A percentile compares a stretch with the other conserved stretches of the same genome.
These are phyloP conservation scores for Armadillidium nasatum DNA, from an alignment of 1,140 invertebrate species.

Conservation along the genomic window DNA sequence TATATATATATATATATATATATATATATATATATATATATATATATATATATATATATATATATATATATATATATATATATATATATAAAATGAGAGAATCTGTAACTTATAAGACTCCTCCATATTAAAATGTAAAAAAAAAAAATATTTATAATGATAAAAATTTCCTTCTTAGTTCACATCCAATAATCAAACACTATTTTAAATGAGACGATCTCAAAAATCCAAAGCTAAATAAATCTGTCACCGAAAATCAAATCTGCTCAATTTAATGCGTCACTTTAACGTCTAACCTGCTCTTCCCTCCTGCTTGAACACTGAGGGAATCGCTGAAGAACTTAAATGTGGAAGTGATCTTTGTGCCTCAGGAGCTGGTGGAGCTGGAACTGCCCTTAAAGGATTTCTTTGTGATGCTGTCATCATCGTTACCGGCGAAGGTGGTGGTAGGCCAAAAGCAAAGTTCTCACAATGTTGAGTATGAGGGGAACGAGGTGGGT, in stretches of 20 bases:
- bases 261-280: neutral
- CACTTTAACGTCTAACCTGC: neutral
- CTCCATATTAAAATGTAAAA: no score
- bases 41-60: no score
- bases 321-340: neutral
- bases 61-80: no score
- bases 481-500: constrained; percentile 39
- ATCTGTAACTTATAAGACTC: no score
- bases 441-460: constrained; percentile 36
- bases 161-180: no score
- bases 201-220: no score
- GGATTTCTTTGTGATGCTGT: neutral
- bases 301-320: neutral
- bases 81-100: no score
- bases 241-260: neutral
- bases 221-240: no score
- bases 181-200: no score
- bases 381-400: neutral
- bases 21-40: no score
- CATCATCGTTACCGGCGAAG: constrained; percentile 30
- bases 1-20: no score
- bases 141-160: no score
- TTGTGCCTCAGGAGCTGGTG: constrained; percentile 29
- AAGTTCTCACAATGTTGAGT: constrained; percentile 33
- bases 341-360: constrained; percentile 12